Base-by-base conservation (phyloP, 2,888 invertebrate genomes). In the Xestia c-nigrum region DNA sequence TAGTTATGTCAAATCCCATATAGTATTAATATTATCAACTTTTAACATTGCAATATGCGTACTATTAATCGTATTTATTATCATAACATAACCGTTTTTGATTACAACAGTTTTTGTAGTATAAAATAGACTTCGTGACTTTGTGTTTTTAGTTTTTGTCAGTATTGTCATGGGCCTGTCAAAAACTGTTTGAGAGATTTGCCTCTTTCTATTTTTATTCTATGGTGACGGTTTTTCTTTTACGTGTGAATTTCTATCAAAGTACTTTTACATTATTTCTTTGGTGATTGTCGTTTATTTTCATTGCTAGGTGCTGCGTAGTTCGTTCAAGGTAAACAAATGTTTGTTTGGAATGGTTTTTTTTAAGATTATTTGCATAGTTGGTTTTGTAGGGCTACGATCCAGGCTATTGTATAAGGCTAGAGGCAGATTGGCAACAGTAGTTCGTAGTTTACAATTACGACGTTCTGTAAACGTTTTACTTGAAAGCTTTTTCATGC, bases 221-320 rank as follows among this genome's bases (percentile, higher is more conserved):
- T 40, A 21, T 75, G 83, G 4, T 3, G 1, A 31, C n/a, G 21
- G 68, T 65, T 57, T 72, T 43, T 47, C 55, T 61, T 84, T 75
- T 72, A 71, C 75, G 68, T 81, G 65, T 75, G 78, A 88, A 79
- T 83, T 87, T 87, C 84, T 89, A 73, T 80, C 64, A 67, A 76
- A 87, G 76, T 78, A 71, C 69, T 74, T 78, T 73, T 77, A 74
- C 78, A 80, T 87, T 78, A 76, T 85, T 72, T 78, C 70, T 68
- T 64, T 61, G 68, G 85, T 72, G 85, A 82, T 77, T 68, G 74
- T 87, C 74, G 71, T 88, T 89, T 89, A 76, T 79, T 88, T 85
- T 88, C 83, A 89, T 87, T 85, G 78, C 61, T 40, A 55, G 65
- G 31, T 68, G 43, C 65, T 71, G 68, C 31, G 63, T 68, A 70